Evolutionary conservation across 2,113 vertebrate genomes (phyloP).

Genomic region (Indri indri): DNA sequence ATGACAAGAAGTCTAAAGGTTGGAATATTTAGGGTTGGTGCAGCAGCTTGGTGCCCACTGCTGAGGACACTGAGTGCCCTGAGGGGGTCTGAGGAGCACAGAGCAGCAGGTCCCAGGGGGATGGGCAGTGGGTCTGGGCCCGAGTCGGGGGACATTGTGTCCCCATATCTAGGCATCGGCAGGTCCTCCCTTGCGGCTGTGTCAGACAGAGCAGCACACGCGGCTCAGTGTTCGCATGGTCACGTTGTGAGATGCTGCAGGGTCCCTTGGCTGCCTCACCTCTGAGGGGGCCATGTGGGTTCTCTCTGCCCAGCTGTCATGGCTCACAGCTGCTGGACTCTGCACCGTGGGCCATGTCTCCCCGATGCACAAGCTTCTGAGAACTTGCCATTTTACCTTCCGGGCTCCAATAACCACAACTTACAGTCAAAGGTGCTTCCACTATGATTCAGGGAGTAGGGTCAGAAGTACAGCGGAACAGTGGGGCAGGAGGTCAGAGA

Average conservation of each 20-base stretch:
- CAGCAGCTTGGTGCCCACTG: no score
- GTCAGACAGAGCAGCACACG: background rate
- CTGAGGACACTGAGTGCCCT: background rate
- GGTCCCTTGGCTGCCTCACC: no score
- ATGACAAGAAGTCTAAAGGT: no score
- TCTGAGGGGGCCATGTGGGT: no score
- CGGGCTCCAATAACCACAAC: background rate
- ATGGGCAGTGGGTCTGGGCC: background rate
- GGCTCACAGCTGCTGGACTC: background rate
- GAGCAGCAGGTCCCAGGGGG: background rate
- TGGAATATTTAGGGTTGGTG: no score
- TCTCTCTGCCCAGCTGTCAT: background rate
- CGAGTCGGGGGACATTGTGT: rapidly evolving
- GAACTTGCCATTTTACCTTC: background rate
- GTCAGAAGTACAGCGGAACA: background rate
- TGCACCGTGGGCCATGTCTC: background rate
- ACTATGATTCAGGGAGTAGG: background rate
- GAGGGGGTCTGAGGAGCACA: background rate
- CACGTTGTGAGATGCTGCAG: background rate
- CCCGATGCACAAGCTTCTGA: background rate
- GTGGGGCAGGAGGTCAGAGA: no score
- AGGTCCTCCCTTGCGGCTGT: no score
- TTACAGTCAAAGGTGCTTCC: background rate
- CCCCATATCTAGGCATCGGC: background rate
- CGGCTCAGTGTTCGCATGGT: background rate